Base-by-base conservation (phyloP, 2,888 invertebrate species). In the Eupelmus urozonus region DNA sequence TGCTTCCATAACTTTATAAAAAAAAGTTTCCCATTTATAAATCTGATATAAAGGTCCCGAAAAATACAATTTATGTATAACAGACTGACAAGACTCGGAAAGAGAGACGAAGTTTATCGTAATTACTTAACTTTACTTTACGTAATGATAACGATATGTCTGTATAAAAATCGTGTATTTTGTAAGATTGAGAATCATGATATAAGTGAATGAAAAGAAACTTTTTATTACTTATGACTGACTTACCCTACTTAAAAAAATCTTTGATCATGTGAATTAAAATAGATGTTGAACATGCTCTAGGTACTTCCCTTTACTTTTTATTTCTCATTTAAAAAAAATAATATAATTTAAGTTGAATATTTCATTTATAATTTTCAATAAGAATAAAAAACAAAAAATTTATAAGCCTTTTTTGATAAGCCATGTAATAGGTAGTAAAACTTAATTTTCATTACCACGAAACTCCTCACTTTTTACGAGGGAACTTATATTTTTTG, bases 1-100 rank as follows among this genome's bases (percentile, higher is more conserved):
- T 89, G 89, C 89, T 89, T 89, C 87, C 87, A 86, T 83, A 87
- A 81, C 82, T 82, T 70, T 76, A 69, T 25, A 71, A 29, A 65
- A 59, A 57, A 57, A 34, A 34, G 9, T 5, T 34, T 34, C 9
- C 34, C 51, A 71, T 53, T 81, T 80, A 80, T 70, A 70, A 76
- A 75, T 74, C 76, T 69, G 72, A 72, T 62, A 71, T 80, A 81
- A 82, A 80, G 77, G 27, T 75, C 80, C 81, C 81, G 60, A 71
- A 62, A 9, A 69, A 81, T 85, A 84, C 82, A 82, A 62, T 69
- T 82, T 82, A 81, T 82, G 82, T 84, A 80, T 83, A 80, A 73
- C 81, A 81, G 83, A 85, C 83, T 85, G 86, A 88, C 85, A 84
- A 86, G 84, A 85, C 83, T 84, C 82, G 82, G 80, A 83, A 82